Base-by-base conservation (phyloP, 2,888 invertebrate species). In the Spodoptera picta region DNA sequence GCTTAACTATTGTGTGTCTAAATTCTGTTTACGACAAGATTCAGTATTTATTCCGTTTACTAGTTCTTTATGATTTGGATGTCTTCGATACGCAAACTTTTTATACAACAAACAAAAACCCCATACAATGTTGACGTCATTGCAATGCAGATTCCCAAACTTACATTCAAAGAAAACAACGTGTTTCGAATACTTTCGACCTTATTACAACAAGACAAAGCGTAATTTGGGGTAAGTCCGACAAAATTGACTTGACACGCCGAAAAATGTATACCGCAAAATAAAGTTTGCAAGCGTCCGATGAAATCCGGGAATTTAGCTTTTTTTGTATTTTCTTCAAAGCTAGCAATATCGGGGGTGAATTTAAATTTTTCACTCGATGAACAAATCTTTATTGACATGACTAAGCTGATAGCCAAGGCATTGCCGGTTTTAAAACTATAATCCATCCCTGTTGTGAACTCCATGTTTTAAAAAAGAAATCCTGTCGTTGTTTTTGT, bases 301-400 rank as follows among this genome's bases (percentile, higher is more conserved):
- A 69, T 78, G 77, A 79, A 83, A 81, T 78, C 73, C 73, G 75
- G 71, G 74, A 72, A 76, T 72, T 73, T 36, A 9, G 31, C 36
- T 36, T 76, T 71, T 80, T 73, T 83, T 52, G 81, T 83, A 79
- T 79, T 79, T 69, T 72, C 70, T 75, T 68, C 62, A 76, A 80
- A 82, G 72, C 80, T 68, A 77, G 80, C 81, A 81, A 84, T 82
- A 84, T 82, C 79, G 83, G 60, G 78, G 69, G 56, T 73, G 81
- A 83, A 85, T 86, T 87, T 82, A 84, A 86, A 84, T 83, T 85
- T 87, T 87, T 87, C 86, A 87, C 76, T 79, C 83, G 77, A 80
- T 84, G 81, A 81, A 76, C 86, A 83, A 86, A 87, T 85, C 84
- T 81, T 81, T 85, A 86, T 84, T 81, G 87, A 83, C 80, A 75